Base-by-base conservation (phyloP, 2,113 vertebrate species). In the Butorides virescens region DNA sequence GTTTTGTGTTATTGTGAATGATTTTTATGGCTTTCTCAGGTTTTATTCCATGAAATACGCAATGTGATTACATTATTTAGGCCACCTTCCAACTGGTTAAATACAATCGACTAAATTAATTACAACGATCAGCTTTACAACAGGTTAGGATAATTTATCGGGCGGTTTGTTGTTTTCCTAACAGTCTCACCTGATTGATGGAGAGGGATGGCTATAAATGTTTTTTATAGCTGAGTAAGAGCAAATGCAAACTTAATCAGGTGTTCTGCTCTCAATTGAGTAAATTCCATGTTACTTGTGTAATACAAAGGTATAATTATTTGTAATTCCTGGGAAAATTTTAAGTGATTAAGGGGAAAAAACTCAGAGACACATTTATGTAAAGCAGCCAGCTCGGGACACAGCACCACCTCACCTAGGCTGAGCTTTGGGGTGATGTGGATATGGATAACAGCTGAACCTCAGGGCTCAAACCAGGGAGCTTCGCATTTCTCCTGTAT, bases 61-160 rank as follows among this genome's bases (percentile, higher is more conserved):
- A 4, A 68, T 50, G 49, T 9, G 53, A 76, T 92, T 76, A 72
- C 56, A 90, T 95, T 96, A 88, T 94, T 96, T 93, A 95, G 94
- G 84, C 85, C 53, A 20, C 93, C 83, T 58, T 62, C 91, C 91
- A 87, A 32, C 46, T 52, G 63, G 80, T 67, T 94, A 95, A 92
- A 97, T 92, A 95, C 71, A 96, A 93, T 67, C 88, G 95, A 95
- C 89, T 97, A 66, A 88, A 95, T 88, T 93, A 97, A 96, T 97
- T 97, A 92, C 72, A 55, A 92, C 90, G 76, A 95, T 92, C 79
- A 79, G 80, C 88, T 97, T 95, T 96, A 94, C 90, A 92, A 87
- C 50, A 74, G 18, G 79, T 88, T 82, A 92, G 56, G 95, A 76
- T 93, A 92, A 95, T 89, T 96, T 93, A 97, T 93, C 84, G 93